Conservation (phyloP, 2,113 vertebrate genomes). For the Sinocyclocheilus anshuiensis region DNA sequence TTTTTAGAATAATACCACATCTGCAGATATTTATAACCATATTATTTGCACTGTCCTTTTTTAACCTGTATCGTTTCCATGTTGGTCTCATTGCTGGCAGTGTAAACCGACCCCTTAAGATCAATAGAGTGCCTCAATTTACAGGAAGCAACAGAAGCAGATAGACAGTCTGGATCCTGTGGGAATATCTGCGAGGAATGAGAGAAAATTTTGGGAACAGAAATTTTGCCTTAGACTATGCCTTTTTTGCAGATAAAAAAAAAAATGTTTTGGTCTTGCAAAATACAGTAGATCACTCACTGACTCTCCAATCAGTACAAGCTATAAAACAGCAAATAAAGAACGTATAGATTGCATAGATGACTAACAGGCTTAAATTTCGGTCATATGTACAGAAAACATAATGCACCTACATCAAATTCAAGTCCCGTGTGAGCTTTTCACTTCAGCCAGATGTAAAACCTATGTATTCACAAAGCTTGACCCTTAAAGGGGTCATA, state of each 20-base stretch:
- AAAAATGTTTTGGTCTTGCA: background rate
- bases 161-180: slow-evolving; percentile 46
- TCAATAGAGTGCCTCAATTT: slow-evolving; percentile 74
- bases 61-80: background rate
- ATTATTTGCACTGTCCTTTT: slow-evolving; percentile 3
- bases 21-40: slow-evolving; percentile 3
- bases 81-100: slow-evolving; percentile 18
- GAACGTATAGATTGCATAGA: background rate
- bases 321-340: background rate
- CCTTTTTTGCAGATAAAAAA: slow-evolving; percentile 38
- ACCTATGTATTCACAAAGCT: background rate
- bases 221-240: slow-evolving; percentile 60
- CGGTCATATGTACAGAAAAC: background rate
- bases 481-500: background rate
- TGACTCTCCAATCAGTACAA: background rate
- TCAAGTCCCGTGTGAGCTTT: background rate
- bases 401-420: background rate
- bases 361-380: background rate
- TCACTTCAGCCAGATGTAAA: background rate
- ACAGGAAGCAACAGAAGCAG: slow-evolving; percentile 57
- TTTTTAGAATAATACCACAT: background rate
- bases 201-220: slow-evolving; percentile 67
- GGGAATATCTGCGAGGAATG: slow-evolving; percentile 72
- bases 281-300: background rate
- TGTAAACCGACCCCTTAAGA: slow-evolving; percentile 59